Base-by-base conservation (phyloP, 2,888 invertebrate species). In the Pomacea canaliculata region DNA sequence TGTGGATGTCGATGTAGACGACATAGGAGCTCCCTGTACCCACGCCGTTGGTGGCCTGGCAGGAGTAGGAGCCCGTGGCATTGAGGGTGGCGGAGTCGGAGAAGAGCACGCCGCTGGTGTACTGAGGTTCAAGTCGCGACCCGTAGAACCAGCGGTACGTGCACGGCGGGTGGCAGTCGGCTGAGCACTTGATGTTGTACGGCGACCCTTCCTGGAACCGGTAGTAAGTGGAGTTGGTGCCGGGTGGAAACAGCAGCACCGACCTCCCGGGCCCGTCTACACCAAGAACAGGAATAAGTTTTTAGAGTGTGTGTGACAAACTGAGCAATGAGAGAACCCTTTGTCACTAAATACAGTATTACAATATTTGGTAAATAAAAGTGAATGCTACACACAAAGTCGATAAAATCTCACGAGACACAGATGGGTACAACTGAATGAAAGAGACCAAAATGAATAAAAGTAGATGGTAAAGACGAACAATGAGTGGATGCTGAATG, bases 11-110 rank as follows among this genome's bases (percentile, higher is more conserved):
- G 18, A 74, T 60, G 10, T 27, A n/a, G 27, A 74, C 68, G 8
- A 56, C 19, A 18, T 37, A 48, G 49, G 74, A 60, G 23, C 60
- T 74, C 62, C 68, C 48, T 49, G 68, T 69, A 23, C 74, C 74
- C 62, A 74, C 62, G 13, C 74, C 74, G 69, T 78, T 78, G 71
- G 62, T 60, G 23, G 78, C 78, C 72, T 76, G 76, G 56, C 78
- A 78, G 46, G 72, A 51, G 70, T 78, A 78, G n/a, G 72, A 71
- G 13, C 78, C 78, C 7, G 76, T 51, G 37, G 72, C 69, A 46
- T 60, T 46, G 60, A 71, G 68, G 19, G 51, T 23, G 10, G 75
- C 78, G 13, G 75, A 67, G 23, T 74, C 71, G 13, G 75, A 75
- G 67, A 59, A 67, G 16, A 76, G 76, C 48, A 76, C 78, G 3